Conservation (phyloP, 1,140 invertebrate genomes). For the Zaprionus gabonicus region DNA sequence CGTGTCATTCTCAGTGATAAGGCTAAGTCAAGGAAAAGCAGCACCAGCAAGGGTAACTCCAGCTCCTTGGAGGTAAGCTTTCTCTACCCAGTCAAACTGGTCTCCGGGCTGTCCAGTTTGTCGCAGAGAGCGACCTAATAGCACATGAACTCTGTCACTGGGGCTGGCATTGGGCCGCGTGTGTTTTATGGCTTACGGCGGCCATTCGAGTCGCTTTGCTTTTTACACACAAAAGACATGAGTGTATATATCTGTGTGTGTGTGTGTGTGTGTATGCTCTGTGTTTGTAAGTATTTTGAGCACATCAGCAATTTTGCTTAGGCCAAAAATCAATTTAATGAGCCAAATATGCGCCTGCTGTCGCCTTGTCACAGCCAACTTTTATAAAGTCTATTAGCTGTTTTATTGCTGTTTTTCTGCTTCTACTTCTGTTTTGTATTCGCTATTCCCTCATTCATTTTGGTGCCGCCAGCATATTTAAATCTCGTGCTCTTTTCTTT, state of each 20-base stretch:
- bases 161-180: conserved; percentile 66
- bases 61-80: neutral
- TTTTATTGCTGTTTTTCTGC: conserved; percentile 54
- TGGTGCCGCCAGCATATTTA: conserved; percentile 4
- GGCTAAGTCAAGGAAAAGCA: neutral
- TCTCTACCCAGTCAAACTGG: neutral
- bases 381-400: conserved; percentile 75
- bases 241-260: conserved; percentile 14
- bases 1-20: too few species aligned
- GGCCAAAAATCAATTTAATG: conserved; percentile 66
- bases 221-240: conserved; percentile 39
- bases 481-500: neutral
- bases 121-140: conserved; percentile 61
- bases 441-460: conserved; percentile 28
- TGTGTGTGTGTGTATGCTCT: neutral
- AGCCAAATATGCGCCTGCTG: conserved; percentile 67
- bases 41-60: neutral
- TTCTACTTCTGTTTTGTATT: conserved; percentile 42
- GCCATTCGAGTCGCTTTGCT: conserved; percentile 56
- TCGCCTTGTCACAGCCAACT: conserved; percentile 57
- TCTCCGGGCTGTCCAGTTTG: conserved; percentile 27
- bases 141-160: conserved; percentile 72
- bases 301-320: conserved; percentile 68
- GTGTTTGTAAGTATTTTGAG: conserved; percentile 34
- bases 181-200: conserved; percentile 77